Evolutionary conservation across 2,797 vertebrate genomes (phyloP), one percentile per base, ranked within the genome.

Genomic region (Discoglossus pictus): DNA sequence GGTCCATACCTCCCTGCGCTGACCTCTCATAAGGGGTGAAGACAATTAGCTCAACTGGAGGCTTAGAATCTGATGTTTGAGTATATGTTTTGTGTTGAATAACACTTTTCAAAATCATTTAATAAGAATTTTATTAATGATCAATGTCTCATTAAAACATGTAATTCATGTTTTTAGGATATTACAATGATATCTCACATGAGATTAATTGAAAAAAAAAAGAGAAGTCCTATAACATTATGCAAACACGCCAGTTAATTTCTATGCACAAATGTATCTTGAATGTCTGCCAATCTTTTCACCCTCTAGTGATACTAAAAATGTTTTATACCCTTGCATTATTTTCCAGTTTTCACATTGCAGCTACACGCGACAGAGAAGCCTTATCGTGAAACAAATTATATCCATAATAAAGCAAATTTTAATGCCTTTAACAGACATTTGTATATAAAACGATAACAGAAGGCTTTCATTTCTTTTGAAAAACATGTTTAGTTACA

Each of bases 191-290:
- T n/a, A n/a, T n/a, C n/a, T n/a, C n/a, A n/a, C n/a, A n/a, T n/a
- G n/a, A 46, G 46, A 61, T 61, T 68, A 68, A 61, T 68, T 56
- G 63, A 16, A 39, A 36, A 52, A 42, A 59, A 36, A 46, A 53
- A 48, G 15, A 61, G 36, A 60, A 34, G 44, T 61, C 31, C 23
- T n/a, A 56, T 31, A 42, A 15, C 35, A 38, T 50, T 63, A 69
- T 55, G 31, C 21, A 69, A n/a, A 54, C 11, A 31, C 34, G 59
- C 34, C 60, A 70, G 52, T 24, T 68, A 13, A 51, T 60, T 52
- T 60, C 17, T 43, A 25, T 23, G 34, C 13, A 13, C 16, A 53
- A 31, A 44, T 8, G 4, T 31, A 31, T 31, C 36, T 52, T 68
- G 46, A 40, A 25, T 43, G 36, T 21, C 36, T 67, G 55, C 47